Base-by-base conservation (phyloP, 2,113 vertebrate genomes). In the Trichomycterus rosablanca region DNA sequence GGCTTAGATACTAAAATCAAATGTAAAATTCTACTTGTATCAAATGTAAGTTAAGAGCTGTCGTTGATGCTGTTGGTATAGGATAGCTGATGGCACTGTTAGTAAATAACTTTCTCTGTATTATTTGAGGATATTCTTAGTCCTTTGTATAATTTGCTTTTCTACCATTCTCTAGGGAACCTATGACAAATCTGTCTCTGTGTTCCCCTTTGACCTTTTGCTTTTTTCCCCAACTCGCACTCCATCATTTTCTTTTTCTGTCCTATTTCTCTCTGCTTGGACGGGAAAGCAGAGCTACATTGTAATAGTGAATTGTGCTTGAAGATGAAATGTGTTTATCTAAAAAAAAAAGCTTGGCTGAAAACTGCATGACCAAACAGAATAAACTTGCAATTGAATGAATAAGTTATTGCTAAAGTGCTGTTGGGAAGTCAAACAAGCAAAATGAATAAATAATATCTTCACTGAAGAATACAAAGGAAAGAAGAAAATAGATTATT, bases 351-450 rank as follows among this genome's bases (percentile, higher is more conserved):
- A 28, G 24, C 49, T n/a, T 15, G 15, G 16, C 20, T 68, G 46
- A 66, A 61, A 70, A 59, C 66, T 76, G 55, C 68, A 52, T 63
- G 55, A 32, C 44, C 35, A 69, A 65, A 69, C 53, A 64, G n/a
- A 66, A 66, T 61, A 66, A 66, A 58, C 32, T 48, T 61, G 35
- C n/a, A 24, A 20, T 22, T 40, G 35, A n/a, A 73, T 76, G 61
- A 73, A 76, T 73, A 73, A 71, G 67, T 71, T 54, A 73, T 73
- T 57, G 57, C 26, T 48, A 24, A 43, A 59, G 68, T 51, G 61
- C 52, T 71, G 45, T 28, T 28, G 50, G 53, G 68, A n/a, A 67
- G 71, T 67, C 55, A 37, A 65, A 46, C 55, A 49, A 55, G 44
- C n/a, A n/a, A n/a, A n/a, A n/a, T n/a, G n/a, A n/a, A n/a, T n/a